Percentiles rank a stretch among this genome's conserved stretches.
Evolutionary conservation across 2,113 vertebrate genomes (phyloP).

Genomic region (Dasypus novemcinctus): DNA sequence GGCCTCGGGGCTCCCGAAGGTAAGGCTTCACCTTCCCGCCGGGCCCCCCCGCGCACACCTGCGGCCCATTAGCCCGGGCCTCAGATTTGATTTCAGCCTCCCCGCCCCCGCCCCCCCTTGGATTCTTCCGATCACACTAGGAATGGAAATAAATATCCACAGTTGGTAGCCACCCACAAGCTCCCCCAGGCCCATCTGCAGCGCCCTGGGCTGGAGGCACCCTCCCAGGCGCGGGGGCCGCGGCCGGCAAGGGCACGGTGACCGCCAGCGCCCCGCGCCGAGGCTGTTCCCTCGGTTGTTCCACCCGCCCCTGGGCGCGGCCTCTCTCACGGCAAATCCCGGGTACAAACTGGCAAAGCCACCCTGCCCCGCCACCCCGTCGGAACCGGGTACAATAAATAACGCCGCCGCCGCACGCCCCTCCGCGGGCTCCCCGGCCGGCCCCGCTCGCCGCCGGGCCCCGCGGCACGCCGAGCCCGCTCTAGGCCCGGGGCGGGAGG

Average conservation of each 20-base stretch:
- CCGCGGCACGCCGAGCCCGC: not conserved
- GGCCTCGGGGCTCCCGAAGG: not conserved
- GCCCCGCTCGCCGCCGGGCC: not conserved
- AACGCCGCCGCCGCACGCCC: not conserved
- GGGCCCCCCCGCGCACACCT: not conserved
- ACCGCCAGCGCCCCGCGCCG: too few species aligned
- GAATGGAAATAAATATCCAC: conserved; percentile 21
- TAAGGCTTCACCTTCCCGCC: conserved; percentile 11
- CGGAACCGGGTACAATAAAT: conserved; percentile 51
- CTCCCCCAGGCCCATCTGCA: not conserved
- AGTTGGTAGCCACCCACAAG: not conserved
- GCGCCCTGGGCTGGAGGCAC: not conserved
- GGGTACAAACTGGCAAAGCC: not conserved
- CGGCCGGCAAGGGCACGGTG: too few species aligned
- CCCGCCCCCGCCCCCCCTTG: not conserved
- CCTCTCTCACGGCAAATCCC: not conserved
- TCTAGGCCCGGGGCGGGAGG: not conserved
- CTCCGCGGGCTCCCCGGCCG: not conserved
- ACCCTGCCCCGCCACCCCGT: not conserved
- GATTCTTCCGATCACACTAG: not conserved
- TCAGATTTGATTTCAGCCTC: not conserved
- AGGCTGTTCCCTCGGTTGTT: too few species aligned
- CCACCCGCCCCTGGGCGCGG: not conserved
- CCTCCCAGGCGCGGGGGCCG: not conserved
- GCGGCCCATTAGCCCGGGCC: not conserved